phyloP scores from a whole-genome alignment of 2,113 vertebrate genomes.

The Galbula dea region DNA sequence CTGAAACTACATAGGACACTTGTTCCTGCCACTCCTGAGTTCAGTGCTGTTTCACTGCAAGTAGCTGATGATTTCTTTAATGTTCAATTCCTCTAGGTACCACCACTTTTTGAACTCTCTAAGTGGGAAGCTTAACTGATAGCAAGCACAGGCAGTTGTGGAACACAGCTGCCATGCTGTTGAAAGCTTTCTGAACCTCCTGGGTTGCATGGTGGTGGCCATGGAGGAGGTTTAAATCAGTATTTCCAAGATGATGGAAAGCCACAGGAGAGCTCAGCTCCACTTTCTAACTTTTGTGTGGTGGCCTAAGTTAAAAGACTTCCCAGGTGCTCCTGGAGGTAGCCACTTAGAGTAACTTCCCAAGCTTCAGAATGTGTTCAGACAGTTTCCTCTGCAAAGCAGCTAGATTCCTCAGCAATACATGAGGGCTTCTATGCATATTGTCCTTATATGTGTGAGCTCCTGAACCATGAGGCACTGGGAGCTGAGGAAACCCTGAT shows the following conservation, averaged over 20 bases:
- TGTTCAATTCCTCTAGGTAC: background rate
- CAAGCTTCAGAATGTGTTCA: background rate
- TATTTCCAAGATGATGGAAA: background rate
- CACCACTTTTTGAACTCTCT: background rate
- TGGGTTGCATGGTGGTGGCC: background rate
- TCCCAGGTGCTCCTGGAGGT: background rate
- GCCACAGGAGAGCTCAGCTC: background rate
- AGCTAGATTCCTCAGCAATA: background rate
- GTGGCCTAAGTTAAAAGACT: background rate
- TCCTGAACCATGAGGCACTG: background rate
- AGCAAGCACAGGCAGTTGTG: background rate
- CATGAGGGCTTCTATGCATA: background rate
- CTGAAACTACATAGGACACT: background rate
- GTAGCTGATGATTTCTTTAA: background rate
- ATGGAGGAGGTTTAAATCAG: background rate
- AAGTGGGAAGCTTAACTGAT: background rate
- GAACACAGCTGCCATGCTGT: background rate
- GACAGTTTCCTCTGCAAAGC: background rate
- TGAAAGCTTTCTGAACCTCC: background rate
- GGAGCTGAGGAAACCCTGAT: background rate
- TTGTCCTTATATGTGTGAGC: background rate
- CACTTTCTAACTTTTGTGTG: background rate
- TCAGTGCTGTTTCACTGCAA: background rate
- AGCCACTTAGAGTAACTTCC: background rate
- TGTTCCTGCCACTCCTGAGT: background rate